Evolutionary conservation across 2,888 invertebrate species (phyloP).

Genomic region (Eumacrocentrus americanus): DNA sequence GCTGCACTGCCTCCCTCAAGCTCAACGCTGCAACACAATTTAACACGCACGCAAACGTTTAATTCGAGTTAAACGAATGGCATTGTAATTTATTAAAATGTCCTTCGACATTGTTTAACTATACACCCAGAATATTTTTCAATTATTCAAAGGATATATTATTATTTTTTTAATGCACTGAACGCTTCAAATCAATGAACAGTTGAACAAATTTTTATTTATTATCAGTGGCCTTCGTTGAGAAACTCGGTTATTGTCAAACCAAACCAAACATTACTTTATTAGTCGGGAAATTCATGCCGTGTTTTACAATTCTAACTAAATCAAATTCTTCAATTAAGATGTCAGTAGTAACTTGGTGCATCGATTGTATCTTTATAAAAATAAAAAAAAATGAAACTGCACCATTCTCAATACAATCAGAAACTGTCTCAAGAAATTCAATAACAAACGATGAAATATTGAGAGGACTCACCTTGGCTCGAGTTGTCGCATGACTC

Average conservation of each 20-base stretch:
- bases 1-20: constrained; percentile 62
- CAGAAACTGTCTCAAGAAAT: constrained; percentile 15
- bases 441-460: constrained; percentile 20
- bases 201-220: too few relatives aligned
- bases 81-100: constrained; percentile 22
- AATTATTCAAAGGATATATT: too few relatives aligned
- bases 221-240: not conserved
- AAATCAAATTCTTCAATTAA: constrained; percentile 13
- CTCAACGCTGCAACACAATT: constrained; percentile 63
- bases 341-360: not conserved
- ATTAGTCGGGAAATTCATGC: constrained; percentile 59
- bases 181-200: too few relatives aligned
- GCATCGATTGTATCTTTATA: constrained; percentile 7
- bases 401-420: constrained; percentile 21
- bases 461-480: constrained; percentile 50
- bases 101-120: not conserved
- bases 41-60: constrained; percentile 60
- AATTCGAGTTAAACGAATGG: constrained; percentile 41
- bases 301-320: constrained; percentile 38
- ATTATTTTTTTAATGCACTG: too few relatives aligned
- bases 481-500: constrained; percentile 65
- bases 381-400: constrained; percentile 24
- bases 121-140: not conserved
- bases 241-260: constrained; percentile 47
- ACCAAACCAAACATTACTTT: constrained; percentile 59